These are phyloP conservation scores for Eonycteris spelaea DNA, from an alignment of 2,113 vertebrate species.

Conservation along the genomic window DNA sequence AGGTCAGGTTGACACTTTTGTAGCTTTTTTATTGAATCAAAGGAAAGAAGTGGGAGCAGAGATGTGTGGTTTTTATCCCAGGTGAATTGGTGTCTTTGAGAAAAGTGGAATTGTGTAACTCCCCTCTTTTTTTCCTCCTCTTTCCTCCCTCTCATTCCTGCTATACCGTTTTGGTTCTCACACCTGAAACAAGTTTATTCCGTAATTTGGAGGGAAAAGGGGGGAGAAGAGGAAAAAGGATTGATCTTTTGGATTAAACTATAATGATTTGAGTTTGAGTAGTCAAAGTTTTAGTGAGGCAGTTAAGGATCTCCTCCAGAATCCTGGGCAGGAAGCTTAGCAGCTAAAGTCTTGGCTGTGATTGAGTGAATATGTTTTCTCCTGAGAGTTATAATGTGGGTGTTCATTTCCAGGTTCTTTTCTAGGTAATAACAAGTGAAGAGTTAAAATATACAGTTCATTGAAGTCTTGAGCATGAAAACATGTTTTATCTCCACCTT, in stretches of 20 bases:
- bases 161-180: not conserved
- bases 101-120: not conserved
- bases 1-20: not conserved
- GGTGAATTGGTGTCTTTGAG: not conserved
- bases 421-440: not conserved
- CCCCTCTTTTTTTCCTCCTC: not conserved
- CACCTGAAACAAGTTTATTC: not conserved
- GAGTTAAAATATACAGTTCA: not conserved
- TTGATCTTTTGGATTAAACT: slow-evolving; percentile 28
- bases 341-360: not conserved
- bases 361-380: not conserved
- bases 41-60: not conserved
- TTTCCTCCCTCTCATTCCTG: not conserved
- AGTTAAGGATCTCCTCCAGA: not conserved
- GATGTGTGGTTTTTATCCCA: not conserved
- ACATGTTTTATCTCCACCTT: not conserved
- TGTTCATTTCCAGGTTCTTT: not conserved
- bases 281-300: not conserved
- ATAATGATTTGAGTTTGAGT: not conserved
- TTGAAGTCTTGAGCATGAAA: not conserved
- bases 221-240: not conserved
- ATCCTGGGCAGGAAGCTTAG: not conserved
- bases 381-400: not conserved
- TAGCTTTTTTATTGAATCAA: not conserved
- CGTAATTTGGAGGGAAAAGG: not conserved